Evolutionary conservation across 2,113 vertebrate genomes (phyloP).

Genomic region (Nycticryphes semicollaris): DNA sequence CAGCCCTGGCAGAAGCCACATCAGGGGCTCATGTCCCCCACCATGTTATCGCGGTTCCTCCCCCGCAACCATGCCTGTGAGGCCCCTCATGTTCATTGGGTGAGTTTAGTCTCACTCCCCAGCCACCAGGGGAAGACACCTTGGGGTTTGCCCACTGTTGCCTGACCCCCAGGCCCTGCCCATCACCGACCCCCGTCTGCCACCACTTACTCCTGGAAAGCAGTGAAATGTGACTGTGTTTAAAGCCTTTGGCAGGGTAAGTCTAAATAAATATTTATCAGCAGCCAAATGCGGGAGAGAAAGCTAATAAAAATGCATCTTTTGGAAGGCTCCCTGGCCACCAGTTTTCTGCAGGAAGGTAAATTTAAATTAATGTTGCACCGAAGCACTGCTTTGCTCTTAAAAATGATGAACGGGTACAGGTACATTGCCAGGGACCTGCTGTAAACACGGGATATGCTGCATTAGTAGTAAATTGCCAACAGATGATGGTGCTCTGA

Average conservation of each 20-base stretch:
- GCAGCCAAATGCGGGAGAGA: not conserved
- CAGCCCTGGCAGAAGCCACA: not conserved
- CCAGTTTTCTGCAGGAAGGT: not conserved
- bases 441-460: not conserved
- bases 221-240: not conserved
- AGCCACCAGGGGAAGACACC: not conserved
- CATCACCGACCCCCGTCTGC: not conserved
- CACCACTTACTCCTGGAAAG: not conserved
- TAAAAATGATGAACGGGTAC: not conserved
- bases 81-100: fast-evolving
- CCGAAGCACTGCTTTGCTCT: constrained; percentile 7
- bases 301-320: constrained; percentile 43
- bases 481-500: not conserved
- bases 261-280: constrained; percentile 42
- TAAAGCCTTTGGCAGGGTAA: constrained; percentile 27
- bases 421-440: not conserved
- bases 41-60: not conserved
- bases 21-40: fast-evolving
- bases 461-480: not conserved
- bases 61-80: not conserved
- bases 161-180: not conserved
- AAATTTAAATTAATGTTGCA: constrained; percentile 30
- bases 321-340: constrained; percentile 2
- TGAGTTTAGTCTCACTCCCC: not conserved
- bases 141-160: not conserved